phyloP scores from a whole-genome alignment of 35 echinoderm and acorn worm species.

The Chiridota heheva region DNA sequence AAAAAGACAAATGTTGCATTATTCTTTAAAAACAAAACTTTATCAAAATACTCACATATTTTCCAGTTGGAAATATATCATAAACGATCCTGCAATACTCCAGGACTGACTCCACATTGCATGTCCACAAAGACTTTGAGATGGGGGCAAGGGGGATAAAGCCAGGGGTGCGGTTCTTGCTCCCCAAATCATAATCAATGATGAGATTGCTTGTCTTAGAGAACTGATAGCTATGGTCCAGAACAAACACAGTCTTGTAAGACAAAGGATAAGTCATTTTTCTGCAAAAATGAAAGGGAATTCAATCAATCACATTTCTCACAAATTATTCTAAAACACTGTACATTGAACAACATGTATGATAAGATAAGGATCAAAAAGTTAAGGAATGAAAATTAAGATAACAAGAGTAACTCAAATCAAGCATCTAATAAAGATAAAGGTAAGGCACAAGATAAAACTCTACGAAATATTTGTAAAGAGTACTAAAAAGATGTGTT shows the following conservation, averaged over 20 bases:
- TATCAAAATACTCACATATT: conserved; percentile 68
- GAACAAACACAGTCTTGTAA: conserved; percentile 88
- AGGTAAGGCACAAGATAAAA: no score
- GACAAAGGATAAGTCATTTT: conserved; percentile 68
- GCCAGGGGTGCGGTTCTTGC: conserved; percentile 75
- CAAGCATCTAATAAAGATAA: no score
- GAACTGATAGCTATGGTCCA: conserved; percentile 86
- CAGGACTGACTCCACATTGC: conserved; percentile 71
- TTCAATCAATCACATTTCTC: no score
- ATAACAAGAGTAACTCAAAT: no score
- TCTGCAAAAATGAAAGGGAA: no score
- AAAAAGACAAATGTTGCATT: no score
- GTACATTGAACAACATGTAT: no score
- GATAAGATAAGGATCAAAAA: no score
- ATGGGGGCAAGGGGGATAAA: conserved; percentile 86
- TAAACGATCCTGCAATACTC: conserved; percentile 95
- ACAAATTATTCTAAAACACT: no score
- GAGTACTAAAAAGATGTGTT: no score
- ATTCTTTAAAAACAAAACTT: background rate
- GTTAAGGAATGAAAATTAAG: no score
- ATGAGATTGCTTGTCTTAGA: conserved; percentile 75
- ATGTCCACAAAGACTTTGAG: conserved; percentile 91
- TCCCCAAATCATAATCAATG: conserved; percentile 87
- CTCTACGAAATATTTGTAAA: no score
- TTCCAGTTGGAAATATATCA: conserved; percentile 81